Conservation (phyloP, 2,888 invertebrate genomes). For the Stenolophus ochropezus region DNA sequence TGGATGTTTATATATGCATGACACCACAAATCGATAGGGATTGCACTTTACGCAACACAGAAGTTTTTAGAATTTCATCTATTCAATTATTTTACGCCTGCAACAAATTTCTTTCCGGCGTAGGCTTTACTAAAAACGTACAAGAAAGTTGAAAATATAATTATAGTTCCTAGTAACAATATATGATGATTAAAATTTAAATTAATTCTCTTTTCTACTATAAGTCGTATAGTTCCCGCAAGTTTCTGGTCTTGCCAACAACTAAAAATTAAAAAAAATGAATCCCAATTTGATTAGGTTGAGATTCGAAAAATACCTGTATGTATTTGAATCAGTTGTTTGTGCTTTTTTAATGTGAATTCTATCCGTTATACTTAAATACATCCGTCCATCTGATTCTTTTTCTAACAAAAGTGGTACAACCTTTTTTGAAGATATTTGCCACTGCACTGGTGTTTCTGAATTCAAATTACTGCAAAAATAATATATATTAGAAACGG, state of each 20-base stretch:
- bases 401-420: slow-evolving; percentile 73
- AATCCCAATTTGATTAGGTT: neutral
- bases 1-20: slow-evolving; percentile 60
- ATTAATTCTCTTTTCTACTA: slow-evolving; percentile 74
- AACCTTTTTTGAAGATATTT: slow-evolving; percentile 74
- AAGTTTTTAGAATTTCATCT: neutral
- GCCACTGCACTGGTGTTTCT: slow-evolving; percentile 77
- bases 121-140: slow-evolving; percentile 72
- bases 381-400: slow-evolving; percentile 76
- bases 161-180: slow-evolving; percentile 72
- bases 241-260: slow-evolving; percentile 80
- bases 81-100: slow-evolving; percentile 43
- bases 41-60: neutral
- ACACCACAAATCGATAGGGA: slow-evolving; percentile 17
- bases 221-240: slow-evolving; percentile 78
- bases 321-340: slow-evolving; percentile 76
- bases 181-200: slow-evolving; percentile 73
- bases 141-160: slow-evolving; percentile 71
- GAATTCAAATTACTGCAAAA: slow-evolving; percentile 74
- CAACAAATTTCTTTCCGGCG: slow-evolving; percentile 71
- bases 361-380: slow-evolving; percentile 76
- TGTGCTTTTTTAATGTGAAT: slow-evolving; percentile 76
- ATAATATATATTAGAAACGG: neutral
- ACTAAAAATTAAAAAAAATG: slow-evolving; percentile 70
- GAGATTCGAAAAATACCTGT: slow-evolving; percentile 73